A percentile compares a stretch with the other conserved stretches of the same genome.
Conservation (phyloP, 2,113 vertebrate genomes). For the Mastomys coucha region DNA sequence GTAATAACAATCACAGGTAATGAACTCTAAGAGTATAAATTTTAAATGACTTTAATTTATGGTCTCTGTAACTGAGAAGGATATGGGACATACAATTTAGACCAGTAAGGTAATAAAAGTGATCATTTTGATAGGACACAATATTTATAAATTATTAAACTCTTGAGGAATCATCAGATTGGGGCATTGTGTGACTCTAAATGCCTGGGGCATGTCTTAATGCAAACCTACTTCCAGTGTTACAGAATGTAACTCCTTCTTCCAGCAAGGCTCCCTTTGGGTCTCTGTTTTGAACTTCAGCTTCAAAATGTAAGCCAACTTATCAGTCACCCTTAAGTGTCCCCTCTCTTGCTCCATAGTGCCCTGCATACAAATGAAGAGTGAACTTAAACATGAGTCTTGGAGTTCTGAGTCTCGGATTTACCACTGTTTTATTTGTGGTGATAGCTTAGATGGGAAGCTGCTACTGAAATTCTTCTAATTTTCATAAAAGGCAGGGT, state of each 20-base stretch:
- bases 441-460: background rate
- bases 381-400: background rate
- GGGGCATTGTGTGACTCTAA: slow-evolving; percentile 67
- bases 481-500: background rate
- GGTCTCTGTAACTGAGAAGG: slow-evolving; percentile 81
- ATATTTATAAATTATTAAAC: slow-evolving; percentile 86
- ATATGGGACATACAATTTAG: slow-evolving; percentile 79
- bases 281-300: background rate
- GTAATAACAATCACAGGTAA: slow-evolving; percentile 84
- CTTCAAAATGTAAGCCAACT: slow-evolving; percentile 16
- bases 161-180: slow-evolving; percentile 76
- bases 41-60: slow-evolving; percentile 86
- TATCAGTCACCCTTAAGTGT: background rate
- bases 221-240: background rate
- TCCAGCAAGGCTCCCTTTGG: background rate
- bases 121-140: slow-evolving; percentile 83
- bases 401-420: background rate
- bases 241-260: slow-evolving; percentile 40
- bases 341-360: accelerated
- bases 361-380: background rate
- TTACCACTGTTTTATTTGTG: background rate
- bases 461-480: background rate
- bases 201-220: slow-evolving; percentile 37
- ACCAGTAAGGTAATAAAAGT: slow-evolving; percentile 82
- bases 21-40: slow-evolving; percentile 86